A percentile compares a stretch with the other conserved stretches of the same genome.
phyloP scores from a whole-genome alignment of 2,113 vertebrate genomes.

The Peucedramus taeniatus region DNA sequence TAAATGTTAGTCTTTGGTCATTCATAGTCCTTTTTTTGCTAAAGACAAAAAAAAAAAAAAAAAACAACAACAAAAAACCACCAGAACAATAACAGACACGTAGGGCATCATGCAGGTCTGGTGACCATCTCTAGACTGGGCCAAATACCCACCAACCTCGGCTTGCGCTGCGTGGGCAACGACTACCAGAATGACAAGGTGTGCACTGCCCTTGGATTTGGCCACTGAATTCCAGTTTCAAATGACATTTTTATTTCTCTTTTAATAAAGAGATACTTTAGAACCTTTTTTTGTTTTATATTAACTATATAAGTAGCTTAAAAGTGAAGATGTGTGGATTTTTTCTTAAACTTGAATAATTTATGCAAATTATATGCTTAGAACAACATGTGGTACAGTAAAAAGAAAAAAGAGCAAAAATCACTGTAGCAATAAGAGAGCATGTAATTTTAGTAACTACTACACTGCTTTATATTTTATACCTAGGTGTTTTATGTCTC shows the following conservation, averaged over 20 bases:
- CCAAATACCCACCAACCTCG: constrained; percentile 37
- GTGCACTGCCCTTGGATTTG: constrained; percentile 45
- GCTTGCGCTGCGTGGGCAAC: constrained; percentile 39
- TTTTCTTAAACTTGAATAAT: constrained; percentile 72
- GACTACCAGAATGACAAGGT: not conserved
- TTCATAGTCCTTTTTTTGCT: constrained; percentile 59
- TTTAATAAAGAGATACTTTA: constrained; percentile 62
- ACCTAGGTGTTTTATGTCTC: constrained; percentile 69
- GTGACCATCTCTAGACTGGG: constrained; percentile 47
- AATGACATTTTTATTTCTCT: constrained; percentile 69
- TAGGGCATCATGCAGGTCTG: constrained; percentile 42
- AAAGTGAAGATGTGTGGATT: constrained; percentile 70
- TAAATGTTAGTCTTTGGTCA: constrained; percentile 70
- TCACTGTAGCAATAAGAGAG: constrained; percentile 73
- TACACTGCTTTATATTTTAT: constrained; percentile 67
- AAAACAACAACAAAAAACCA: not conserved
- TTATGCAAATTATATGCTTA: constrained; percentile 73
- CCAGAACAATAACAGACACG: constrained; percentile 29
- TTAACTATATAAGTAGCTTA: constrained; percentile 75
- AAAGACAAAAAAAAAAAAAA: not conserved
- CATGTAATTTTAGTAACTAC: constrained; percentile 68
- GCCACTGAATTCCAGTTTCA: constrained; percentile 72
- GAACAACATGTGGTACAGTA: constrained; percentile 71
- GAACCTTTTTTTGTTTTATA: constrained; percentile 64
- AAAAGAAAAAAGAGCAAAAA: constrained; percentile 74